Percentiles rank a stretch among this genome's conserved stretches.
These are phyloP conservation scores for Ctenomys sociabilis DNA, from an alignment of 2,113 vertebrate genomes.

Conservation along the genomic window DNA sequence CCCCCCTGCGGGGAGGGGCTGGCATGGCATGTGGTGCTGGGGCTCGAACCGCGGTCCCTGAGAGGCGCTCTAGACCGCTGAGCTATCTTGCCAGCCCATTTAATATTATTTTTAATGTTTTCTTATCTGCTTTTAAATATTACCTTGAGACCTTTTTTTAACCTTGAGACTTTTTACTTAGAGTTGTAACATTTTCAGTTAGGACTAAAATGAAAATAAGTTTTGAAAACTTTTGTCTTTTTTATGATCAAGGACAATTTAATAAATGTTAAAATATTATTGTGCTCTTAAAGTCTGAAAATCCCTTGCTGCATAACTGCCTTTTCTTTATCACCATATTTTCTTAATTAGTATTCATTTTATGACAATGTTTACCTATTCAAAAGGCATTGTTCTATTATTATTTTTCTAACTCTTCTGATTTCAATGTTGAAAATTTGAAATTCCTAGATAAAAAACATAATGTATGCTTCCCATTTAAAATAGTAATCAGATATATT, in stretches of 20 bases:
- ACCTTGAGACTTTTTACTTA: not conserved
- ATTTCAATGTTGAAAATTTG: not conserved
- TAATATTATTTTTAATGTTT: not conserved
- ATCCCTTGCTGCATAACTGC: not conserved
- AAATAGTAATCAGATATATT: not conserved
- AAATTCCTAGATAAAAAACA: not conserved
- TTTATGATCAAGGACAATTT: not conserved
- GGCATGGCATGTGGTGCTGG: too few species aligned
- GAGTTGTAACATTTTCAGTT: not conserved
- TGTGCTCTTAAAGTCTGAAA: not conserved
- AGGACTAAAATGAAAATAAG: not conserved
- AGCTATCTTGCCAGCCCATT: too few species aligned
- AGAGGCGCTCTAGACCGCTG: too few species aligned
- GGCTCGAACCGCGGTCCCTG: too few species aligned
- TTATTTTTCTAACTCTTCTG: not conserved
- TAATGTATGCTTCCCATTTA: not conserved
- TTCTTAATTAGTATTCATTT: not conserved
- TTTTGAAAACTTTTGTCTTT: not conserved
- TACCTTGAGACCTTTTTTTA: not conserved
- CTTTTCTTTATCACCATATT: not conserved
- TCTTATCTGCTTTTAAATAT: not conserved
- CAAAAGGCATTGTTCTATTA: not conserved
- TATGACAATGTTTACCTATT: not conserved
- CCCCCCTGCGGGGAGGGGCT: too few species aligned
- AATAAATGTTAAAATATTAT: not conserved